Evolutionary conservation across 2,888 invertebrate genomes (phyloP).

Genomic region (Epinotia brunnichana): DNA sequence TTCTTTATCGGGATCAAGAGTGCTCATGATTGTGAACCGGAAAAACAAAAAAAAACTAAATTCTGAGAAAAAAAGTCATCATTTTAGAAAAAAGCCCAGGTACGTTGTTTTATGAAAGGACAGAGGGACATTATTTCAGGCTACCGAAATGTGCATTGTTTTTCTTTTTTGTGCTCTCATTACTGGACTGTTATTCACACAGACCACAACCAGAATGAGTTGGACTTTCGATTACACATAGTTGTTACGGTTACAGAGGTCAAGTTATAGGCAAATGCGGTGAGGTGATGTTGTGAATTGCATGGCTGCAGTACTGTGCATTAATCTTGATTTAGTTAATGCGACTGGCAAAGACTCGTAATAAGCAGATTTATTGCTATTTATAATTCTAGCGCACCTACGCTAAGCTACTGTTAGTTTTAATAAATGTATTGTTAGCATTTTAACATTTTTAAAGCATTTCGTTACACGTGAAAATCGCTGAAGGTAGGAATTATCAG

Average conservation of each 20-base stretch:
- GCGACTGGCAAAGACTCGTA: constrained; percentile 1
- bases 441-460: neutral
- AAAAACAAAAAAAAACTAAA: no score
- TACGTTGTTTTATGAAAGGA: constrained; percentile 8
- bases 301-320: constrained; percentile 13
- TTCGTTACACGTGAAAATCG: no score
- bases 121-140: constrained; percentile 4
- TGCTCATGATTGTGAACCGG: no score
- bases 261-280: no score
- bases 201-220: neutral
- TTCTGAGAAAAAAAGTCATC: no score
- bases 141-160: constrained; percentile 10
- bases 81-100: no score
- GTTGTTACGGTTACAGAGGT: neutral
- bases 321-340: constrained; percentile 25
- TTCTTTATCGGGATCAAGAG: no score
- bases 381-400: neutral
- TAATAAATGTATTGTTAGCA: neutral
- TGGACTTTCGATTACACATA: neutral
- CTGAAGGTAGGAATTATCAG: no score
- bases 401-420: neutral
- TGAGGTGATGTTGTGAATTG: neutral
- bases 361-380: constrained; percentile 17
- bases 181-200: neutral
- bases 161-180: constrained; percentile 4